These are phyloP conservation scores for Bolinopsis microptera DNA, from an alignment of 37 sponge, comb jelly and placozoan genomes.

Conservation along the genomic window DNA sequence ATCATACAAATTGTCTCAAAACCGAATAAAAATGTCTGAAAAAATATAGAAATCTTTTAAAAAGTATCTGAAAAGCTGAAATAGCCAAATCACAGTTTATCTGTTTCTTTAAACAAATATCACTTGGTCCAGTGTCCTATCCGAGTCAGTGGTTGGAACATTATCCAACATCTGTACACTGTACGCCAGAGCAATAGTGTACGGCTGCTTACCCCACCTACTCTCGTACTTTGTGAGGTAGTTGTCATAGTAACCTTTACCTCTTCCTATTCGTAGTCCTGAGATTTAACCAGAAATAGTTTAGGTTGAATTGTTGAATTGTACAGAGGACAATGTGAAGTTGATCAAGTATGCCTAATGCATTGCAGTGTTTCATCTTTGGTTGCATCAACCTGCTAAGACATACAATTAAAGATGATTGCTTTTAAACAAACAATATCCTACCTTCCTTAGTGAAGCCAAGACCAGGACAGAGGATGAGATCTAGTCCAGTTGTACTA, in stretches of 20 bases:
- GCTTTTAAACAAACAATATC: neutral
- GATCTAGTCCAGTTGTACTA: constrained; percentile 2
- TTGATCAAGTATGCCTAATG: no score
- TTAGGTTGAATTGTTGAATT: neutral
- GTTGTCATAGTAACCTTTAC: constrained; percentile 64
- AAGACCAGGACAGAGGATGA: constrained; percentile 39
- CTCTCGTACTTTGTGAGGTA: constrained; percentile 45
- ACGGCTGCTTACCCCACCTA: neutral
- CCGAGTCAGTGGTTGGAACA: neutral
- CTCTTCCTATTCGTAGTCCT: constrained; percentile 34
- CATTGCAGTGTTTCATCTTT: no score
- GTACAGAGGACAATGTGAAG: no score
- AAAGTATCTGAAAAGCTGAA: no score
- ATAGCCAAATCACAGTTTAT: no score
- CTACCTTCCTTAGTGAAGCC: constrained; percentile 20
- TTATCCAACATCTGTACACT: neutral
- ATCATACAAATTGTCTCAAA: no score
- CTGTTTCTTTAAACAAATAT: neutral
- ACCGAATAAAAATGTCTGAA: no score
- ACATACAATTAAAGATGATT: neutral
- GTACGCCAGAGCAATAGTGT: constrained; percentile 44
- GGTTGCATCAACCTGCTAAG: neutral
- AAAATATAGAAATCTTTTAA: no score
- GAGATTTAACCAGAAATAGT: neutral
- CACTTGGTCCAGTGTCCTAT: constrained; percentile 17